A percentile compares a stretch with the other conserved stretches of the same genome.
Evolutionary conservation across 2,888 invertebrate genomes (phyloP).

Genomic region (Andricus quercusramuli): DNA sequence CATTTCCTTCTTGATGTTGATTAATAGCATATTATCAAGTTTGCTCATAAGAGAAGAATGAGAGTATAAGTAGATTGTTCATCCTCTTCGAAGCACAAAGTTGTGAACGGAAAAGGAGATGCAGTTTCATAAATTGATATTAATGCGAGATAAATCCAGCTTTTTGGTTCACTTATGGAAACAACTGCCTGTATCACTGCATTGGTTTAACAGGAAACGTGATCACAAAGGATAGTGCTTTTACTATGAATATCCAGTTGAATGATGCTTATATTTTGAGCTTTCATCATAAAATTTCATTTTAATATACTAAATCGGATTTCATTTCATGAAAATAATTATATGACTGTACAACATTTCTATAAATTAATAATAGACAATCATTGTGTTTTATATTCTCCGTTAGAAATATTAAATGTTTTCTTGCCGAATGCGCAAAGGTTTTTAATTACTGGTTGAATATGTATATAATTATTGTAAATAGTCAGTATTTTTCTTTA

Average conservation of each 20-base stretch:
- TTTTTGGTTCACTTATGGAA: neutral
- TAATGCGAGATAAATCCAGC: neutral
- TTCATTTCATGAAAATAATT: neutral
- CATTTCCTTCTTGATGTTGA: neutral
- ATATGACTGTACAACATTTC: neutral
- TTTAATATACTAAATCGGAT: neutral
- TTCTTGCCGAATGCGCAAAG: too few species aligned
- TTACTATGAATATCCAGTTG: neutral
- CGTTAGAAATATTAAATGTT: too few species aligned
- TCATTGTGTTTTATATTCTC: neutral
- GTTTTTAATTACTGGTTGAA: too few species aligned
- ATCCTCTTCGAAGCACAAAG: neutral
- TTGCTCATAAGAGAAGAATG: neutral
- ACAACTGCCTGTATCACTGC: neutral
- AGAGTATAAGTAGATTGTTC: neutral
- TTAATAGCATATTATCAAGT: neutral
- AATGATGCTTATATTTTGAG: neutral
- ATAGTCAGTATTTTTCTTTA: too few species aligned
- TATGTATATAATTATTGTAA: too few species aligned
- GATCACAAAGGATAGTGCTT: neutral
- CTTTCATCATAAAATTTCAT: neutral
- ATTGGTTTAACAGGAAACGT: neutral
- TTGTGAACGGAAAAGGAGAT: neutral
- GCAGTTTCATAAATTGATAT: slow-evolving; percentile 2
- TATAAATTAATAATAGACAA: neutral